phyloP scores from a whole-genome alignment of 2,113 vertebrate genomes.

The Hemiprocne comata region DNA sequence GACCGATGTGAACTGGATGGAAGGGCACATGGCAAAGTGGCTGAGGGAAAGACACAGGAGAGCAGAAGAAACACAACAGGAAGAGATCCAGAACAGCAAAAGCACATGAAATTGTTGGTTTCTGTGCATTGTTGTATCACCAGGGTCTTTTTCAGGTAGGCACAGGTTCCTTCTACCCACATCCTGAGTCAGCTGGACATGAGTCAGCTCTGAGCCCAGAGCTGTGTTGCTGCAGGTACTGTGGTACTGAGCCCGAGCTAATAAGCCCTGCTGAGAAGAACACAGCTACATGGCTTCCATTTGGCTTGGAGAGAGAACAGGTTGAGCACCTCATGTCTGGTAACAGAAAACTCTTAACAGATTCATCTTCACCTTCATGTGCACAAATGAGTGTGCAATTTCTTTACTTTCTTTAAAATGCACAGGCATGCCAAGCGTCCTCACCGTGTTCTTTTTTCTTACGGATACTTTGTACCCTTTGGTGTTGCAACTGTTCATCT shows the following conservation, averaged over 20 bases:
- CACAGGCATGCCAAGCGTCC: not conserved
- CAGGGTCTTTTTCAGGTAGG: not conserved
- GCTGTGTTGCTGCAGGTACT: not conserved
- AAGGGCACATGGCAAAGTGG: not conserved
- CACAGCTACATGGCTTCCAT: not conserved
- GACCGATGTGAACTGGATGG: not conserved
- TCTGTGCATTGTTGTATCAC: accelerated
- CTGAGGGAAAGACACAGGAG: not conserved
- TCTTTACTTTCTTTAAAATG: not conserved
- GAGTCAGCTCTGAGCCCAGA: not conserved
- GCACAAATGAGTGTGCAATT: not conserved
- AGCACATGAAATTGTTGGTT: not conserved
- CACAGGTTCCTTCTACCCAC: not conserved
- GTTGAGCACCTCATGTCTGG: not conserved
- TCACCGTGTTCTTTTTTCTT: not conserved
- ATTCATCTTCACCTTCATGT: not conserved
- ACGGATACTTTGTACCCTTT: not conserved
- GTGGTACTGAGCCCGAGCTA: not conserved
- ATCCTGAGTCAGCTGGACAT: accelerated
- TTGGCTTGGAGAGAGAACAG: not conserved
- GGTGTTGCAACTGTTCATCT: not conserved
- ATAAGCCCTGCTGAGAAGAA: not conserved
- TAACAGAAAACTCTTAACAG: not conserved
- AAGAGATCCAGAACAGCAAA: not conserved
- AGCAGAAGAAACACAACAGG: not conserved